Evolutionary conservation across 2,797 vertebrate genomes (phyloP).

Genomic region (Tympanoctomys barrerae): DNA sequence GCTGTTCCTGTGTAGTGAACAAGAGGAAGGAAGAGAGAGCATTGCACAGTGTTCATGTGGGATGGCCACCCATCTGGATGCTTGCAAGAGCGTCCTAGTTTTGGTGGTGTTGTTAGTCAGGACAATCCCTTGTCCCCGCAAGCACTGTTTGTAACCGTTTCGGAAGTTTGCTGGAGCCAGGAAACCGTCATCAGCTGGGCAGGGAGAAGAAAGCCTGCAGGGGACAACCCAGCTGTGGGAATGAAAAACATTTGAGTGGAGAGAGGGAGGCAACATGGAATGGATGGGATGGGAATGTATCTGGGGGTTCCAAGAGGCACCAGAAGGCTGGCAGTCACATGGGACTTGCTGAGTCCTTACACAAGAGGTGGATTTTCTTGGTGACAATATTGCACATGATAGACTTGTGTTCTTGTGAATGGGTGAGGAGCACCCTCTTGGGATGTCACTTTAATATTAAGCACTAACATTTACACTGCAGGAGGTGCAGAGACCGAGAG

Average conservation of each 20-base stretch:
- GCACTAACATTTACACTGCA: not conserved
- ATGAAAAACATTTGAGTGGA: conserved; percentile 65
- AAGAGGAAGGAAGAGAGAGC: not conserved
- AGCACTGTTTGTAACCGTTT: conserved; percentile 72
- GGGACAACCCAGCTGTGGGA: conserved; percentile 66
- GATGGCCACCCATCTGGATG: conserved; percentile 78
- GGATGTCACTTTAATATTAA: conserved; percentile 24
- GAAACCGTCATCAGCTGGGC: conserved; percentile 69
- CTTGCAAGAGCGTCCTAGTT: conserved; percentile 76
- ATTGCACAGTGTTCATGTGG: conserved; percentile 58
- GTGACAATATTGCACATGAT: not conserved
- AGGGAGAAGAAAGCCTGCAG: conserved; percentile 70
- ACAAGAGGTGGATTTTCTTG: conserved; percentile 17
- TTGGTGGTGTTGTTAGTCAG: conserved; percentile 68
- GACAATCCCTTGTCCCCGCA: conserved; percentile 70
- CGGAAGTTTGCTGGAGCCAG: conserved; percentile 77
- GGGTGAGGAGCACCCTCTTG: not conserved
- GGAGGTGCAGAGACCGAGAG: not conserved
- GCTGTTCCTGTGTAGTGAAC: conserved; percentile 25
- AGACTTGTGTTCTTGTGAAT: not conserved
- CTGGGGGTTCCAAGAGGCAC: not conserved
- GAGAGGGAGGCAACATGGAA: not conserved
- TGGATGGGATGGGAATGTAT: not conserved
- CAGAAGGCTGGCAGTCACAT: not conserved
- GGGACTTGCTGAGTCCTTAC: not conserved